Conservation (phyloP, 1,140 invertebrate genomes). For the Chymomyza costata region DNA sequence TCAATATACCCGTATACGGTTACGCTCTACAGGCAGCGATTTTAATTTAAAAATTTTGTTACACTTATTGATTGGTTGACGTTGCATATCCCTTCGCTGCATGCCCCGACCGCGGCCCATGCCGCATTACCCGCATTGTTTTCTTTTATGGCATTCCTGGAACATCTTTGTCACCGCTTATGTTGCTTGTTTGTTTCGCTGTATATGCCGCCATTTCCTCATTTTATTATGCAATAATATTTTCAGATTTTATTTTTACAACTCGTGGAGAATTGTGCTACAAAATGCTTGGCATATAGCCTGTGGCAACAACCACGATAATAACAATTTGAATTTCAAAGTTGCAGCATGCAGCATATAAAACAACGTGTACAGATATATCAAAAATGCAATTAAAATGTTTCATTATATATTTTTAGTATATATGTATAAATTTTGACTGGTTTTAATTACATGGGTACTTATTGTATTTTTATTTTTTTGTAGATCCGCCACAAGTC, state of each 20-base stretch:
- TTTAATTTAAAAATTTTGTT: slow-evolving; percentile 70
- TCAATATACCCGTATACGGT: slow-evolving; percentile 36
- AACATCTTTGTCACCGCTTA: too few species aligned
- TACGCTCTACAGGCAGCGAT: slow-evolving; percentile 27
- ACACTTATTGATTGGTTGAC: slow-evolving; percentile 46
- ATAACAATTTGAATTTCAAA: slow-evolving; percentile 33
- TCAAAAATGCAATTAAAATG: slow-evolving; percentile 50
- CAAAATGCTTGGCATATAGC: slow-evolving; percentile 6
- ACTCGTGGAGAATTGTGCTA: slow-evolving; percentile 17
- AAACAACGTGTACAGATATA: too few species aligned
- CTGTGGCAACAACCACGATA: background rate
- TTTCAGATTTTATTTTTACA: slow-evolving; percentile 68
- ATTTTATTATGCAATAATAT: slow-evolving; percentile 70
- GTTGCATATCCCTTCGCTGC: background rate
- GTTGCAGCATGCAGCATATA: background rate
- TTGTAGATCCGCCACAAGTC: slow-evolving; percentile 89
- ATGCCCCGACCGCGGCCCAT: background rate
- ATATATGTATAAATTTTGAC: too few species aligned
- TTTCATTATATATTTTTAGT: too few species aligned
- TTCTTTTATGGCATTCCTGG: slow-evolving; percentile 53
- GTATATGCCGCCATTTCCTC: slow-evolving; percentile 20
- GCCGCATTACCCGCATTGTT: slow-evolving; percentile 46
- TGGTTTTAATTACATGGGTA: too few species aligned
- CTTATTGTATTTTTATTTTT: too few species aligned
- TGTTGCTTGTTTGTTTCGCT: too few species aligned